Evolutionary conservation across 2,888 invertebrate genomes (phyloP).

Genomic region (Siphlonurus alternatus): DNA sequence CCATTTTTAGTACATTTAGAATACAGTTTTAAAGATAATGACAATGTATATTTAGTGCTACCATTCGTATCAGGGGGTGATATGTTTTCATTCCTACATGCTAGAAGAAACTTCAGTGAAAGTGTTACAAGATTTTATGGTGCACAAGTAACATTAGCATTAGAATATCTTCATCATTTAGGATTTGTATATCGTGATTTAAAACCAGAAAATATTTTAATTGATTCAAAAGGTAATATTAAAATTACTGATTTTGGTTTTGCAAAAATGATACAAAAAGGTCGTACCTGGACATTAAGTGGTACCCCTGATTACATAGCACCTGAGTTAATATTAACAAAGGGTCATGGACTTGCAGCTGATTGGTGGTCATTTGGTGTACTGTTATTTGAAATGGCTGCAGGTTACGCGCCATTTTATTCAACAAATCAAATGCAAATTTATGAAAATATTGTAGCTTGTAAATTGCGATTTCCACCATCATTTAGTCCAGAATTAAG

Average conservation of each 20-base stretch:
- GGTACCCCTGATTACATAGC: slow-evolving; percentile 1
- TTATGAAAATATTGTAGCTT: slow-evolving; percentile 1
- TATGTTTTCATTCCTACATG: neutral
- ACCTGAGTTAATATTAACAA: neutral
- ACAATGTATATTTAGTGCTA: neutral
- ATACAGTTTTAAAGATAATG: neutral
- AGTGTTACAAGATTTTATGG: neutral
- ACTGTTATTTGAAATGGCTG: neutral
- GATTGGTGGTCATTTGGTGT: slow-evolving; percentile 5
- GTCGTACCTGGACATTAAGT: neutral
- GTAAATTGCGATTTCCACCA: neutral
- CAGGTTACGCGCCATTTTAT: neutral
- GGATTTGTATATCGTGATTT: neutral
- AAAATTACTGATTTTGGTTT: slow-evolving; percentile 4
- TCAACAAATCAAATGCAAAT: neutral
- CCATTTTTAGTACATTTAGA: slow-evolving; percentile 4
- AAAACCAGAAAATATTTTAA: slow-evolving; percentile 1
- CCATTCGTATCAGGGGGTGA: neutral
- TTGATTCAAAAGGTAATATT: neutral
- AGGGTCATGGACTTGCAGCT: neutral
- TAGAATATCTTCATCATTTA: slow-evolving; percentile 1
- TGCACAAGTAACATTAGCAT: neutral
- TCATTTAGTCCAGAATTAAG: neutral
- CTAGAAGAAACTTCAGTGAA: neutral
- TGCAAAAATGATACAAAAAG: neutral